A percentile compares a stretch with the other conserved stretches of the same genome.
These are phyloP conservation scores for Anguilla japonica DNA, from an alignment of 2,113 vertebrate genomes.

Conservation along the genomic window DNA sequence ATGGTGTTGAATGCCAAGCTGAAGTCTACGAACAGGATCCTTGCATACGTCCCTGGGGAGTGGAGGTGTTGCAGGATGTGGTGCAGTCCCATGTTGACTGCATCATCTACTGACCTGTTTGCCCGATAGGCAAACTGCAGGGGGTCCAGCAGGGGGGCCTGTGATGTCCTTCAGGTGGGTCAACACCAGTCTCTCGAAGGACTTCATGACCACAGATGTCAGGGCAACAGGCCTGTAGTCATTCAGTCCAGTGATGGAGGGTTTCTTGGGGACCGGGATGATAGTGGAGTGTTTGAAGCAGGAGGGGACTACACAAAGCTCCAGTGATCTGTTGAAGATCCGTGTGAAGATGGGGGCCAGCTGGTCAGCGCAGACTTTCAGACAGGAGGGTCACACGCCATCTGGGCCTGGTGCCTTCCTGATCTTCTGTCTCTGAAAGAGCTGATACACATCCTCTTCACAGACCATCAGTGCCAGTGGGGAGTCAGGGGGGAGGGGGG, in stretches of 20 bases:
- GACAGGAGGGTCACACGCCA: no score
- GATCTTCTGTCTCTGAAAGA: no score
- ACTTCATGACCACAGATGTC: slow-evolving; percentile 9
- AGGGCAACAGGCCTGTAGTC: background rate
- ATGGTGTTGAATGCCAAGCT: no score
- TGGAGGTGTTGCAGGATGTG: no score
- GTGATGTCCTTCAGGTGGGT: slow-evolving; percentile 5
- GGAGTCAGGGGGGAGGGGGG: no score
- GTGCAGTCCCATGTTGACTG: background rate
- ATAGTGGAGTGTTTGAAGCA: background rate
- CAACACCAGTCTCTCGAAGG: background rate
- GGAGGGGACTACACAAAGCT: background rate
- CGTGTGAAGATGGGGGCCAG: no score
- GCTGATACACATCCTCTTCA: no score
- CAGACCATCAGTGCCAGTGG: no score
- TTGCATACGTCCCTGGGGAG: no score
- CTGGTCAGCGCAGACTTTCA: no score
- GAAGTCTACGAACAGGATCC: no score
- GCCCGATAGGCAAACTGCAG: background rate
- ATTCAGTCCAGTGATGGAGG: background rate
- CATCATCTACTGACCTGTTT: slow-evolving; percentile 10
- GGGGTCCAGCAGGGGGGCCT: slow-evolving; percentile 5
- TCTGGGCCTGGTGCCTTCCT: no score
- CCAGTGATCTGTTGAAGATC: background rate
- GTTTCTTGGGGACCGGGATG: background rate